Percentiles rank a stretch among this genome's conserved stretches.
phyloP scores from a whole-genome alignment of 2,888 invertebrate genomes.

The Campoplex nolae region DNA sequence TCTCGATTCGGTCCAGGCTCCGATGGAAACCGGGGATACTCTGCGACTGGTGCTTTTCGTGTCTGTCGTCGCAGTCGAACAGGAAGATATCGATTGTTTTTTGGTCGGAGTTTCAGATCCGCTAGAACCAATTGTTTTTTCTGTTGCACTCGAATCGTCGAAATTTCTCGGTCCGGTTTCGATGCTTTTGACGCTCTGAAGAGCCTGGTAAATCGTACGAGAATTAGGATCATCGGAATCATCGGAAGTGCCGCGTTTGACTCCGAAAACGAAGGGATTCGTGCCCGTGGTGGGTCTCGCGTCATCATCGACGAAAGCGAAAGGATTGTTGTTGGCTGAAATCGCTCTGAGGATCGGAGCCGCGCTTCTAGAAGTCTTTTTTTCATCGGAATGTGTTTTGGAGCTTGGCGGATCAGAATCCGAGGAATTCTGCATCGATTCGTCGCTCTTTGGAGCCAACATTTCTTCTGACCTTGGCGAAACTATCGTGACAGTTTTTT shows the following conservation, averaged over 20 bases:
- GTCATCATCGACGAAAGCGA: slow-evolving; percentile 47
- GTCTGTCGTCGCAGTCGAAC: slow-evolving; percentile 53
- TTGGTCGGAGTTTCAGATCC: background rate
- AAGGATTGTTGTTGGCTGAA: slow-evolving; percentile 64
- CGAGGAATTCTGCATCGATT: slow-evolving; percentile 37
- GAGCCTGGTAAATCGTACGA: slow-evolving; percentile 56
- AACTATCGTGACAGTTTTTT: slow-evolving; percentile 81
- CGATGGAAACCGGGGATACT: slow-evolving; percentile 70
- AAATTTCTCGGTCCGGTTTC: slow-evolving; percentile 52
- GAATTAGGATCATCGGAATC: background rate
- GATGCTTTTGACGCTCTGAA: slow-evolving; percentile 63
- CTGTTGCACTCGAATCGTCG: background rate
- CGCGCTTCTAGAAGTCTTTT: slow-evolving; percentile 1
- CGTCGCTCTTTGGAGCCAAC: slow-evolving; percentile 37
- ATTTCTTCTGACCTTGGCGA: slow-evolving; percentile 73
- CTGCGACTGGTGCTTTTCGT: slow-evolving; percentile 61
- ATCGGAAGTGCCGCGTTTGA: background rate
- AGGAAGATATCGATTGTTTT: slow-evolving; percentile 54
- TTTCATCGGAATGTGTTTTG: background rate
- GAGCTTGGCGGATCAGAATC: background rate
- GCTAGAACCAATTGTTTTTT: background rate
- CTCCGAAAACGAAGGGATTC: slow-evolving; percentile 63
- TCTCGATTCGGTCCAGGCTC: slow-evolving; percentile 66
- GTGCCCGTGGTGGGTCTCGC: slow-evolving; percentile 24
- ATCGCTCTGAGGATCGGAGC: slow-evolving; percentile 56